Conservation (phyloP, 2,888 invertebrate species). For the Drosophila neotestacea region DNA sequence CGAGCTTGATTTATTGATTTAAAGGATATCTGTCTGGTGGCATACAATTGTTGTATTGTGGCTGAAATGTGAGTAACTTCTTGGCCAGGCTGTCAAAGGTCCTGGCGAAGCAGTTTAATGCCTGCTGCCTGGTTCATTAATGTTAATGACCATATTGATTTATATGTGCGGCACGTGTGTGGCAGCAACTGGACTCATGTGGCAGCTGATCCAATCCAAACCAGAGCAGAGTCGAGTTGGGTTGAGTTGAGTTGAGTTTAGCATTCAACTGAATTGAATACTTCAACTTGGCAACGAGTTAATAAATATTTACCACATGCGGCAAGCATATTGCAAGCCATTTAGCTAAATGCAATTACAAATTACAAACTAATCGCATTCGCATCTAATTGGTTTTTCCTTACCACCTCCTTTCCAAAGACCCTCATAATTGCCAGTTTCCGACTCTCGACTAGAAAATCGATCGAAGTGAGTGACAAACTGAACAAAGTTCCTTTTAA, state of each 20-base stretch:
- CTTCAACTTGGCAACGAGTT: conserved; percentile 8
- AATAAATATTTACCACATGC: conserved; percentile 12
- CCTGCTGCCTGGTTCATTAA: conserved; percentile 51
- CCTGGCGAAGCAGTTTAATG: conserved; percentile 47
- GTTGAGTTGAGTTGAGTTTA: conserved; percentile 6
- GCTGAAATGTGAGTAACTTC: conserved; percentile 28
- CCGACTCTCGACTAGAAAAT: conserved; percentile 8
- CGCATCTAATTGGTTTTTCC: conserved; percentile 11
- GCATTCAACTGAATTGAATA: conserved; percentile 26
- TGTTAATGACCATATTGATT: conserved; percentile 61
- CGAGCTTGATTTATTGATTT: neutral
- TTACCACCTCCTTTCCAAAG: too few relatives aligned
- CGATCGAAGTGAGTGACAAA: conserved; percentile 2
- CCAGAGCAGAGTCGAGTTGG: neutral
- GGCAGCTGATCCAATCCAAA: neutral
- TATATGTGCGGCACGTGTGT: conserved; percentile 59
- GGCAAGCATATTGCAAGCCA: neutral
- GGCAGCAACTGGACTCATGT: conserved; percentile 31
- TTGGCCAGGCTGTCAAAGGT: conserved; percentile 42
- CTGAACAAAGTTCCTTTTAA: neutral
- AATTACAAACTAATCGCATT: conserved; percentile 17
- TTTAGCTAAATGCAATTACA: conserved; percentile 25
- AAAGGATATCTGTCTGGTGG: conserved; percentile 29
- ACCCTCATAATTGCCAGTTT: conserved; percentile 13
- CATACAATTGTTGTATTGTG: neutral